Evolutionary conservation across 2,797 vertebrate genomes (phyloP).

Genomic region (Aphelocoma californica): DNA sequence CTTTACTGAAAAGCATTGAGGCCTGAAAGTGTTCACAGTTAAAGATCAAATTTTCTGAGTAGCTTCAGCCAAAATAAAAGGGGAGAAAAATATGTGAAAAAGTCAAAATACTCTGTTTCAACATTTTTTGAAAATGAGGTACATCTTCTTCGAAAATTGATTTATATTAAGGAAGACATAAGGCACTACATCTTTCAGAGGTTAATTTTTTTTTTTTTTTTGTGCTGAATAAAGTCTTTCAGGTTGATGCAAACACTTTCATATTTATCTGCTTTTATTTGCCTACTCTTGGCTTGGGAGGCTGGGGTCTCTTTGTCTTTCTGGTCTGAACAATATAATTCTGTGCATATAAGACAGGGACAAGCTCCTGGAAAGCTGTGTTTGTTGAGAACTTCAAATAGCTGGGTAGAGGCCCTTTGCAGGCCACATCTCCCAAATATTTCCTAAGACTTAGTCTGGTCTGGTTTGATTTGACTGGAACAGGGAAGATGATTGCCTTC

Average conservation of each 20-base stretch:
- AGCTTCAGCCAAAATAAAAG: neutral
- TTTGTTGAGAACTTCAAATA: neutral
- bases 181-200: neutral
- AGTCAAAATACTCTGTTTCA: neutral
- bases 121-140: conserved; percentile 8
- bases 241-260: neutral
- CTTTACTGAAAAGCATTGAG: neutral
- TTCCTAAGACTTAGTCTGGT: neutral
- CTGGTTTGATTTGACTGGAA: neutral
- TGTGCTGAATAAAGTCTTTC: neutral
- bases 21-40: neutral
- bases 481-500: neutral
- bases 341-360: neutral
- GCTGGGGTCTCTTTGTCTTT: neutral
- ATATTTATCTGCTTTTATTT: neutral
- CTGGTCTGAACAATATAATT: neutral
- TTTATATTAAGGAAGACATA: neutral
- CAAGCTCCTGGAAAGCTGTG: neutral
- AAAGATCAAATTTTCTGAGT: neutral
- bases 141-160: neutral
- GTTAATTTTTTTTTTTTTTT: neutral
- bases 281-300: neutral
- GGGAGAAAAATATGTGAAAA: neutral
- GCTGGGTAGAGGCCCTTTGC: neutral
- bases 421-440: neutral